These are phyloP conservation scores for Brachionus manjavacas DNA, from an alignment of 1,140 invertebrate genomes.

Conservation along the genomic window DNA sequence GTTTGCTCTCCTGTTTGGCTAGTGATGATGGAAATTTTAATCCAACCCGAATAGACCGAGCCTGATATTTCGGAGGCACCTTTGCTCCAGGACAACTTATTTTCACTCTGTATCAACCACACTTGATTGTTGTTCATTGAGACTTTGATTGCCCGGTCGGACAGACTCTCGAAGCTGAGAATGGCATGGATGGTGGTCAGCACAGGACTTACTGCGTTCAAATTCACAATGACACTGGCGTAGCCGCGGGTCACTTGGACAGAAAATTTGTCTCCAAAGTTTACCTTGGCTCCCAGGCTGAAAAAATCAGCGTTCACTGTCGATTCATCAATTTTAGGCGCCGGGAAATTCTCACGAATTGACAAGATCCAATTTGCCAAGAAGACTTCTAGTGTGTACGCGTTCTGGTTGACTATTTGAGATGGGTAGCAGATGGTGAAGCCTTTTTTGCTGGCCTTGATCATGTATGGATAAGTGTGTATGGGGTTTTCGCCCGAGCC, in stretches of 20 bases:
- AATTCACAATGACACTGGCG: background rate
- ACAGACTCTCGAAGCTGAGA: background rate
- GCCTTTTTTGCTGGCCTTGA: background rate
- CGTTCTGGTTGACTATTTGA: constrained; percentile 18
- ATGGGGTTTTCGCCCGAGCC: constrained; percentile 23
- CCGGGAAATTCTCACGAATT: background rate
- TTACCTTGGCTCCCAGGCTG: background rate
- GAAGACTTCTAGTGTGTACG: background rate
- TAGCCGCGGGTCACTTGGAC: background rate
- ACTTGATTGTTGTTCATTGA: constrained; percentile 9
- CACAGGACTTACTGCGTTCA: background rate
- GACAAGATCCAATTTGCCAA: background rate
- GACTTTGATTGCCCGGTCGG: background rate
- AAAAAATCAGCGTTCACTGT: constrained; percentile 32
- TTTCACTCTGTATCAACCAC: background rate
- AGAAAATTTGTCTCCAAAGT: constrained; percentile 19
- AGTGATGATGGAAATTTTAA: background rate
- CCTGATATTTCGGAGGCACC: background rate
- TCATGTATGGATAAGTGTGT: background rate
- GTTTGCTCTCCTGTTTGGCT: background rate
- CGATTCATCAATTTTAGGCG: background rate
- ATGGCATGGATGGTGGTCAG: constrained; percentile 4
- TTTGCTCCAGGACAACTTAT: background rate
- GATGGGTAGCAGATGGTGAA: constrained; percentile 18
- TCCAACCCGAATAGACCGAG: background rate